Evolutionary conservation across 2,113 vertebrate species (phyloP).

Genomic region (Hemibagrus wyckioides): DNA sequence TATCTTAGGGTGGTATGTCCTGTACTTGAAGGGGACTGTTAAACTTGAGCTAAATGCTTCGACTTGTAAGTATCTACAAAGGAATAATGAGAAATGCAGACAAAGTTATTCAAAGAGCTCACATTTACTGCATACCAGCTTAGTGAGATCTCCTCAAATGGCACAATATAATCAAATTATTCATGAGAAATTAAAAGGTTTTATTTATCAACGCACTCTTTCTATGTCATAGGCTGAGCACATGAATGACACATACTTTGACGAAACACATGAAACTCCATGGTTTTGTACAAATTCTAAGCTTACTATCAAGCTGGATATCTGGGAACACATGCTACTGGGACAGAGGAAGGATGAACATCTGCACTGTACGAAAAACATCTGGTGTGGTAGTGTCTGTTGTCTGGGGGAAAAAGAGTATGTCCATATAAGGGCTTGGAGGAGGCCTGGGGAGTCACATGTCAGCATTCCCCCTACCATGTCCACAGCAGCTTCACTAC

Average conservation of each 20-base stretch:
- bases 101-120: not conserved
- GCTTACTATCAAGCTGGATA: constrained; percentile 12
- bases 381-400: constrained; percentile 49
- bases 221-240: not conserved
- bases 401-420: constrained; percentile 20
- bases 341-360: constrained; percentile 43
- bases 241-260: not conserved
- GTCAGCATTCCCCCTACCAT: constrained; percentile 24
- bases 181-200: too few species aligned
- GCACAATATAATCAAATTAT: not conserved
- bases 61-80: not conserved
- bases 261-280: not conserved
- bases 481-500: constrained; percentile 33
- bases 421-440: constrained; percentile 49
- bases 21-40: constrained; percentile 6
- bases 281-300: constrained; percentile 22
- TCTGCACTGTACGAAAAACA: constrained; percentile 52
- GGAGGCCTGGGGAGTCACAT: constrained; percentile 18
- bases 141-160: not conserved
- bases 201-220: not conserved
- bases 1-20: constrained; percentile 15
- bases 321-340: constrained; percentile 41
- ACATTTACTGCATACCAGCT: not conserved
- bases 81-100: not conserved
- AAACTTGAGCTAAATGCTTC: not conserved